phyloP scores from a whole-genome alignment of 2,888 invertebrate genomes.

The Caenorhabditis afra region DNA sequence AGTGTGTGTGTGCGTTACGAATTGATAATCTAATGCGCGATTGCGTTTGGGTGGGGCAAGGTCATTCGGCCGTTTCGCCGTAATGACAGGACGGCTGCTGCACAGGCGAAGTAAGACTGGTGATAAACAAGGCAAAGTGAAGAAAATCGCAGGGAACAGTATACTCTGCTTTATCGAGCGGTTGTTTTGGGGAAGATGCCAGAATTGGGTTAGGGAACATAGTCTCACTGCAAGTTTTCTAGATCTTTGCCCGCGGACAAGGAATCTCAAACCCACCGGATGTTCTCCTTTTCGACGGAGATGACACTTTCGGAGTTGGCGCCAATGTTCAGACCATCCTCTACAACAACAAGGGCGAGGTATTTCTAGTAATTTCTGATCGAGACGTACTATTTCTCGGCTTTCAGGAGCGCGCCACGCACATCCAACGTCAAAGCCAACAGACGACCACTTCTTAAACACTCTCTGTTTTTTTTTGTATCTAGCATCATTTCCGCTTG shows the following conservation, averaged over 20 bases:
- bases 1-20: constrained; percentile 20
- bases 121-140: constrained; percentile 43
- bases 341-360: constrained; percentile 80
- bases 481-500: constrained; percentile 49
- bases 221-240: constrained; percentile 29
- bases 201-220: not conserved
- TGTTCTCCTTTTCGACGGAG: constrained; percentile 77
- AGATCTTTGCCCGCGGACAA: constrained; percentile 79
- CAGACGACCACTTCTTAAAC: constrained; percentile 45
- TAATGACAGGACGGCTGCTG: constrained; percentile 25
- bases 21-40: constrained; percentile 52
- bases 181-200: not conserved
- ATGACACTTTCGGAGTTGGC: constrained; percentile 80
- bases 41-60: constrained; percentile 60
- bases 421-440: constrained; percentile 75
- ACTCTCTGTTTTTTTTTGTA: not conserved
- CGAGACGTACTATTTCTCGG: too few relatives aligned
- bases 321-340: constrained; percentile 80
- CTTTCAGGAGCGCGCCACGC: constrained; percentile 78
- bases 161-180: not conserved
- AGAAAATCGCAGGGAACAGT: not conserved
- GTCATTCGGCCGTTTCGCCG: constrained; percentile 42
- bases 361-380: too few relatives aligned
- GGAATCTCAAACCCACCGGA: constrained; percentile 79
- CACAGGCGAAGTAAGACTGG: not conserved